These are phyloP conservation scores for Xanthorhoe designata DNA, from an alignment of 2,888 invertebrate species.

Conservation along the genomic window DNA sequence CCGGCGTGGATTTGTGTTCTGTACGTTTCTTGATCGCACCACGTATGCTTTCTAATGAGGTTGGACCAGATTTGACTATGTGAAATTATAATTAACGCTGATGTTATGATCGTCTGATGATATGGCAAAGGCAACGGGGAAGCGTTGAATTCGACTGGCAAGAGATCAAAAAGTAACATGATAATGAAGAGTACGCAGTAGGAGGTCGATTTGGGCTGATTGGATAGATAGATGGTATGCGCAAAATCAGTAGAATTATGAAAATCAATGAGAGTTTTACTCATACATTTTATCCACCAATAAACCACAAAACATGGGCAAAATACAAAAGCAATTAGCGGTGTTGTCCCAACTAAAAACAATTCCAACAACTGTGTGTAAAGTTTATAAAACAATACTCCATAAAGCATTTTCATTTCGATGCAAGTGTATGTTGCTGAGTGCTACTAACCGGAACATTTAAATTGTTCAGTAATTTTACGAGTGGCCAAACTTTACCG, in stretches of 20 bases:
- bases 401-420: constrained; percentile 29
- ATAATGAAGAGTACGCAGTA: too few relatives aligned
- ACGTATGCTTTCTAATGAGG: neutral
- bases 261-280: neutral
- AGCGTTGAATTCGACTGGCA: too few relatives aligned
- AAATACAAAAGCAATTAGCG: constrained; percentile 18
- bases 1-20: constrained; percentile 33
- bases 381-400: constrained; percentile 26
- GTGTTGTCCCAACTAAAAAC: constrained; percentile 17
- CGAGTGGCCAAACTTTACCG: constrained; percentile 45
- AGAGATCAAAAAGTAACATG: too few relatives aligned
- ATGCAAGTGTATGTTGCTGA: constrained; percentile 25
- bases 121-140: too few relatives aligned
- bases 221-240: too few relatives aligned
- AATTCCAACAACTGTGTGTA: constrained; percentile 13
- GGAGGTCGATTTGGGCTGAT: too few relatives aligned
- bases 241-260: too few relatives aligned
- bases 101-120: too few relatives aligned
- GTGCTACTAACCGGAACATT: constrained; percentile 43
- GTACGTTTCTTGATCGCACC: neutral
- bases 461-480: constrained; percentile 49
- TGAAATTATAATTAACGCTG: too few relatives aligned
- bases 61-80: neutral
- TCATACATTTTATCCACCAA: neutral
- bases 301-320: neutral